A percentile compares a stretch with the other conserved stretches of the same genome.
Evolutionary conservation across 2,113 vertebrate genomes (phyloP).

Genomic region (Chaenocephalus aceratus): DNA sequence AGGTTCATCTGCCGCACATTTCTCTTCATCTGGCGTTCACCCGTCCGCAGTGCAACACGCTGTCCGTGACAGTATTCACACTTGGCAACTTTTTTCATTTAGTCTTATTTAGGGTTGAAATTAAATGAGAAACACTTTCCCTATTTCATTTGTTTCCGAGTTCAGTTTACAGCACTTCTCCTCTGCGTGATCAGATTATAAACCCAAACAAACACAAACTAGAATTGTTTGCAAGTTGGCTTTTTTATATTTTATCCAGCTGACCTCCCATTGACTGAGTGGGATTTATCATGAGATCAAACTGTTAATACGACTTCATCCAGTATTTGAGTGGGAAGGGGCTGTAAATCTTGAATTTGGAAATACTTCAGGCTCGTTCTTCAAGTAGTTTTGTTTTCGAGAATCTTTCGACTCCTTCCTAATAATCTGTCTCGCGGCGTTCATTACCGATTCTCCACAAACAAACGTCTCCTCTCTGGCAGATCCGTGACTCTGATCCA

Average conservation of each 20-base stretch:
- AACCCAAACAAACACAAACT: slow-evolving; percentile 20
- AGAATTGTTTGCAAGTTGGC: slow-evolving; percentile 7
- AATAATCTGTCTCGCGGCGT: slow-evolving; percentile 39
- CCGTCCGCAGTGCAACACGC: slow-evolving; percentile 10
- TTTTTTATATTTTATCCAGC: slow-evolving; percentile 27
- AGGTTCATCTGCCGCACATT: slow-evolving; percentile 49
- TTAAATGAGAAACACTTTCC: not conserved
- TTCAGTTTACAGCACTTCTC: not conserved
- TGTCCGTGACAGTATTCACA: slow-evolving; percentile 2
- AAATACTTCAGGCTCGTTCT: slow-evolving; percentile 35
- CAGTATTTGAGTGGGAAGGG: slow-evolving; percentile 23
- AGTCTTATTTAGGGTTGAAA: not conserved
- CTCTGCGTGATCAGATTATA: not conserved
- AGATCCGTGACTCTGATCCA: slow-evolving; percentile 68
- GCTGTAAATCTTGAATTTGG: slow-evolving; percentile 43
- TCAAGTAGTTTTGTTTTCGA: slow-evolving; percentile 4
- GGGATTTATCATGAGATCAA: slow-evolving; percentile 30
- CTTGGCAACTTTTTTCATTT: not conserved
- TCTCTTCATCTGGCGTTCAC: slow-evolving; percentile 47
- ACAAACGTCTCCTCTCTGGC: slow-evolving; percentile 60
- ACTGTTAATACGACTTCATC: slow-evolving; percentile 50
- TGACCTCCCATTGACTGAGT: slow-evolving; percentile 53
- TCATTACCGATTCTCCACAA: slow-evolving; percentile 51
- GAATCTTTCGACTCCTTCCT: slow-evolving; percentile 14
- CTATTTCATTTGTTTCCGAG: not conserved